Evolutionary conservation across 1,140 invertebrate genomes (phyloP), one percentile per base, ranked within the genome.

Genomic region (Apis cerana): DNA sequence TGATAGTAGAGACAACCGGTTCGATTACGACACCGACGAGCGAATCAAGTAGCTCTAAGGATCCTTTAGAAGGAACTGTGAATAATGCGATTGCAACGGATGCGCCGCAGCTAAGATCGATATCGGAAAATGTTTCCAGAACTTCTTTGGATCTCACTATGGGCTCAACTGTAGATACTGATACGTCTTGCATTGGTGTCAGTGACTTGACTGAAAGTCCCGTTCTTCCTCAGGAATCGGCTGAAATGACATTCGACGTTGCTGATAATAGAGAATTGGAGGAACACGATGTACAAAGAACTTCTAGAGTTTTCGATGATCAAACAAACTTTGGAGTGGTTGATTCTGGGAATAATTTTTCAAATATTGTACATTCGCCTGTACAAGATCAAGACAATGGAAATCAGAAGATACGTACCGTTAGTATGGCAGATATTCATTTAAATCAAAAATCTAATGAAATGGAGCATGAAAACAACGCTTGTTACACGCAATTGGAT

Each of bases 81-180:
- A 91, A 93, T 84, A 88, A 87, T 7, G 90, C 91, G 0, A 91
- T 92, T 21, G 92, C 91, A 1, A 92, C 88, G 0, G 90, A 92
- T 33, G 59, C 86, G 12, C 90, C 91, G 0, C 87, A 89, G 64
- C 74, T 89, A 11, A 77, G 88, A 19, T 92, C 92, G 0, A 88
- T 80, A 10, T 91, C 91, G 3, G 92, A 92, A 50, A 92, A 94
- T 50, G 81, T 92, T 13, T 92, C 93, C 1, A 87, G 89, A 74
- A 91, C 92, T 0, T 92, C 92, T 12, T 69, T 94, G 19, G 93
- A 94, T 52, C 81, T 92, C 0, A 92, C 93, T 0, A 92, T 94
- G 91, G 90, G 89, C 43, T 92, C 92, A 3, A 92, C 90, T 12
- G 88, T 90, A 0, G 92, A 92, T 19, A 91, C 90, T 0, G 92